Evolutionary conservation across 1,140 invertebrate genomes (phyloP).

Genomic region (Sycophaga agraensis): DNA sequence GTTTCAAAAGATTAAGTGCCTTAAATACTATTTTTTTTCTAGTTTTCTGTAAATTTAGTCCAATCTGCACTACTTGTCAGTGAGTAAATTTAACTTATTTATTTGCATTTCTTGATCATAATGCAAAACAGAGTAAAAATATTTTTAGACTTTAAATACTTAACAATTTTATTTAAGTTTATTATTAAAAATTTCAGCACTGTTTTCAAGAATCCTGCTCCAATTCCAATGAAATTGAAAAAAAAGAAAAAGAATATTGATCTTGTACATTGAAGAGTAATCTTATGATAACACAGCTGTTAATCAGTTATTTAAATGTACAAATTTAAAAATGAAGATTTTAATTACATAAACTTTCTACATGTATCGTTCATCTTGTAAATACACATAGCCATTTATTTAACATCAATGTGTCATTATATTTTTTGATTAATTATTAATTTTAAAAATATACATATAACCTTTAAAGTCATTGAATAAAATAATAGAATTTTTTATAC

Average conservation of each 20-base stretch:
- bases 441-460: too few relatives aligned
- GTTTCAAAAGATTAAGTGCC: background rate
- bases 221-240: slow-evolving; percentile 69
- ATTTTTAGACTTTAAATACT: slow-evolving; percentile 8
- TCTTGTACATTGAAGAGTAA: slow-evolving; percentile 45
- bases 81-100: slow-evolving; percentile 62
- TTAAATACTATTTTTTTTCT: slow-evolving; percentile 56
- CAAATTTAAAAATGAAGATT: too few relatives aligned
- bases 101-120: background rate
- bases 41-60: slow-evolving; percentile 97
- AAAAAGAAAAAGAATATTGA: slow-evolving; percentile 67
- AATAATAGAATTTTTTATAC: too few relatives aligned
- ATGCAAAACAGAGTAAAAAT: background rate
- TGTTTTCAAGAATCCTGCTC: slow-evolving; percentile 77
- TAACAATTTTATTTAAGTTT: slow-evolving; percentile 45
- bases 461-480: too few relatives aligned
- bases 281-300: too few relatives aligned
- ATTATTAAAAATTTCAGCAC: slow-evolving; percentile 80
- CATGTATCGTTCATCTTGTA: too few relatives aligned
- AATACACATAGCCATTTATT: too few relatives aligned
- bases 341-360: too few relatives aligned
- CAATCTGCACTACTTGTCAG: slow-evolving; percentile 97
- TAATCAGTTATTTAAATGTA: too few relatives aligned
- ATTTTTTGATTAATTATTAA: too few relatives aligned
- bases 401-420: too few relatives aligned